Base-by-base conservation (phyloP, 2,797 vertebrate species). In the Ctenochaetus hawaiiensis region DNA sequence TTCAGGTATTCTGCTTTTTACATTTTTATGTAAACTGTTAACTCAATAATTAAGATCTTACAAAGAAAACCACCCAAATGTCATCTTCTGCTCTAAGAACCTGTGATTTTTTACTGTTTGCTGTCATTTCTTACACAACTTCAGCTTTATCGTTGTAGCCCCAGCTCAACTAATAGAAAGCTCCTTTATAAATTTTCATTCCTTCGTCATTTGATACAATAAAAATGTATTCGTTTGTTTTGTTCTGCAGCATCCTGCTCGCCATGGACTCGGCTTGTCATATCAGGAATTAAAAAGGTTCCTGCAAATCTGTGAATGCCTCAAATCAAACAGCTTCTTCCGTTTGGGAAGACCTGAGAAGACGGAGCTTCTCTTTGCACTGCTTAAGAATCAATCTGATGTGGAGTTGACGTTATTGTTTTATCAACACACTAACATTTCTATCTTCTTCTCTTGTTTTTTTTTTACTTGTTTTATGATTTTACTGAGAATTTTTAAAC, bases 191-290 rank as follows among this genome's bases (percentile, higher is more conserved):
- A 23, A 20, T 11, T 10, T 6, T 9, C 39, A 1, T 22, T 1
- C 11, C 26, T 18, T 12, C 49, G 16, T 67, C 26, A 20, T 49
- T 37, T 62, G 22, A 3, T 39, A 20, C 11, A 58, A 17, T 43
- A 34, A 0, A 13, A 12, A 2, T 44, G 4, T 62, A 30, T 67
- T 13, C 59, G 44, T 2, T 45, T 67, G 1, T 75, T 8, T 71
- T 9, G 17, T 51, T 78, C 68, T 44, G 26, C 94, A 99, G 98
- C 75, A 97, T 99, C 91, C 88, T 67, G 67, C 23, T 58, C 20
- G 95, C 96, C 83, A 97, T 99, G 96, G 92, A 97, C 80, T 82
- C 85, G 0, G 96, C 95, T 79, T 99, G 98, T 87, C 86, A 84
- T 54, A 67, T 74, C 78, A 79, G 14, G 20, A n/a, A 86, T 45